Base-by-base conservation (phyloP, 2,888 invertebrate genomes). In the Tetranychus truncatus region DNA sequence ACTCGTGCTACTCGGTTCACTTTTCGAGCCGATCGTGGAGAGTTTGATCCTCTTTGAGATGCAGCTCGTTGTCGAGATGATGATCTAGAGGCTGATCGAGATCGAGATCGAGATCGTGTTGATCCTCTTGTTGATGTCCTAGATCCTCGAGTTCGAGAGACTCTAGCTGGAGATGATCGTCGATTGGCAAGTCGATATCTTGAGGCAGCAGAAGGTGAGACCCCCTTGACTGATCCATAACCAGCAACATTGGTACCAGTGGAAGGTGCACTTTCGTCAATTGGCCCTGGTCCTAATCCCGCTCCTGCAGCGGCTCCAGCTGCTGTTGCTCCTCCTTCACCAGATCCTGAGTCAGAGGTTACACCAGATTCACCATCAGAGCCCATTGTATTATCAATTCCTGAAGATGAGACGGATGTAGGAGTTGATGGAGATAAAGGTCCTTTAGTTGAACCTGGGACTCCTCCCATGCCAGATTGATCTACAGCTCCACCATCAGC, bases 401-500 rank as follows among this genome's bases (percentile, higher is more conserved):
- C 55, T 55, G 55, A 15, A 55, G 55, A 34, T 34, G 34, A 34
- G 34, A 34, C 55, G 55, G 55, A 15, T 55, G 55, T 15, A 55
- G 55, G 15, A 15, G 55, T 15, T 55, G 55, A 55, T 55, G 55
- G 15, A 15, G 55, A 55, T 55, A 15, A 55, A 15, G 55, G 55
- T 15, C 55, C 55, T 55, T 55, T 55, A 15, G 55, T 55, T 55
- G 55, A 55, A 55, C 55, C 55, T 2, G 55, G 55, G 7, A 55
- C 1, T 15, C 6, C 55, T 15, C 9, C 55, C 55, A 55, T 55
- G 6, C 69, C 69, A 69, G 21, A 20, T 69, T 69, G 21, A 21
- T n/a, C 69, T 18, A 20, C 9, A n/a, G 11, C 69, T 20, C n/a
- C 69, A 21, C 69, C 69, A 69, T 69, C 69, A n/a, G 69, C 69